Conservation (phyloP, 2,888 invertebrate species). For the Cotesia congregata region DNA sequence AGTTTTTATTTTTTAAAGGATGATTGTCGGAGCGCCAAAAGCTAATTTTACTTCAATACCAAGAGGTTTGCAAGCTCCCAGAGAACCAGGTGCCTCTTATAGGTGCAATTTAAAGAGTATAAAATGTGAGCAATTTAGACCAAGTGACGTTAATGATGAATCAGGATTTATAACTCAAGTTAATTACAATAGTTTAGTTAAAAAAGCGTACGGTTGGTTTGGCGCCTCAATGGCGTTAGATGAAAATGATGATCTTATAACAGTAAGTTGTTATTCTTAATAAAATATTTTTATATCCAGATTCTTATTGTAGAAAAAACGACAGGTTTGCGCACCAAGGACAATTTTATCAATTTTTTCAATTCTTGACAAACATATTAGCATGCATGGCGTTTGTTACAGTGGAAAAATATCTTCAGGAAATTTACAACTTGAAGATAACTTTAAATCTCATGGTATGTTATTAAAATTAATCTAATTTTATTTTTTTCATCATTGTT, state of each 20-base stretch:
- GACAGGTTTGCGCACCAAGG: slow-evolving; percentile 59
- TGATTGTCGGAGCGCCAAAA: slow-evolving; percentile 73
- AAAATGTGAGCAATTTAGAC: slow-evolving; percentile 46
- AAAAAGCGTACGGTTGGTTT: slow-evolving; percentile 71
- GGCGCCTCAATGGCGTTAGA: slow-evolving; percentile 72
- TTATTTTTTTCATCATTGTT: slow-evolving; percentile 21
- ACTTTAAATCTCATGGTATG: slow-evolving; percentile 46
- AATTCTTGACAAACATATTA: slow-evolving; percentile 33
- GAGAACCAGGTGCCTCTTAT: slow-evolving; percentile 74
- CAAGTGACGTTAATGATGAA: slow-evolving; percentile 45
- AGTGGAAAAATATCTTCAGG: slow-evolving; percentile 42
- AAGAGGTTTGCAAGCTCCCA: slow-evolving; percentile 54
- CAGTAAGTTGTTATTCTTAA: slow-evolving; percentile 47
- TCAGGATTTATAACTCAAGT: slow-evolving; percentile 41
- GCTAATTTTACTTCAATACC: slow-evolving; percentile 69
- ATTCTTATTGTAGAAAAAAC: slow-evolving; percentile 13
- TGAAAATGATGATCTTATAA: slow-evolving; percentile 61
- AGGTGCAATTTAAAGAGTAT: slow-evolving; percentile 63
- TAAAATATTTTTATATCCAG: neutral
- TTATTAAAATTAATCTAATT: neutral
- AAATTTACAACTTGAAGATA: slow-evolving; percentile 42
- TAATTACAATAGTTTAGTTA: slow-evolving; percentile 40
- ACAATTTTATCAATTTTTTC: slow-evolving; percentile 43
- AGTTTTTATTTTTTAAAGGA: slow-evolving; percentile 57
- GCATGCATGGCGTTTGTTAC: slow-evolving; percentile 61